Percentiles rank a stretch among this genome's conserved stretches.
These are phyloP conservation scores for Timandra comae DNA, from an alignment of 2,888 invertebrate genomes.

Conservation along the genomic window DNA sequence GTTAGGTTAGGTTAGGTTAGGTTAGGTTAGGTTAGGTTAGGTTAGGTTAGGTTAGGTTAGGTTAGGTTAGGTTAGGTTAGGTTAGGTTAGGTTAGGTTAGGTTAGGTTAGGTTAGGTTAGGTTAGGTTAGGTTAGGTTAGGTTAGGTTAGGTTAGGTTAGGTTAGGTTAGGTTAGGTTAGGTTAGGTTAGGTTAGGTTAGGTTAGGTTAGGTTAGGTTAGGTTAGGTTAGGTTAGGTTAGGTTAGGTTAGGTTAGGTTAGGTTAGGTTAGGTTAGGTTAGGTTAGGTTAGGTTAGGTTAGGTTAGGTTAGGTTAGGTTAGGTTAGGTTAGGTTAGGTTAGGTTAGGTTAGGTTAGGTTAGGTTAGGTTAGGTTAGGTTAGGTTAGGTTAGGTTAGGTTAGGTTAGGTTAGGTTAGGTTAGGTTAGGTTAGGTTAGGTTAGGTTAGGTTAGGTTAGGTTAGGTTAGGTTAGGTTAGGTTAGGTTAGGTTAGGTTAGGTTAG, in stretches of 20 bases:
- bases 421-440: constrained; percentile 9
- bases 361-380: constrained; percentile 17
- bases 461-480: not conserved
- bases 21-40: constrained; percentile 5
- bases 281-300: constrained; percentile 11
- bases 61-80: not conserved
- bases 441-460: not conserved
- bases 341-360: constrained; percentile 16
- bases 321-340: constrained; percentile 18
- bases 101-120: not conserved
- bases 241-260: constrained; percentile 9
- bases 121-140: not conserved
- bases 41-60: constrained; percentile 5
- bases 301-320: constrained; percentile 17
- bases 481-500: not conserved
- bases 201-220: constrained; percentile 9
- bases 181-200: constrained; percentile 9
- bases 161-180: constrained; percentile 9
- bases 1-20: constrained; percentile 5
- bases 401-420: constrained; percentile 14
- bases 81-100: not conserved
- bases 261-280: constrained; percentile 9
- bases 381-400: constrained; percentile 17
- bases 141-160: constrained; percentile 6
- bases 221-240: constrained; percentile 9